A percentile compares a stretch with the other conserved stretches of the same genome.
Conservation (phyloP, 2,113 vertebrate genomes). For the Pangasianodon hypophthalmus region DNA sequence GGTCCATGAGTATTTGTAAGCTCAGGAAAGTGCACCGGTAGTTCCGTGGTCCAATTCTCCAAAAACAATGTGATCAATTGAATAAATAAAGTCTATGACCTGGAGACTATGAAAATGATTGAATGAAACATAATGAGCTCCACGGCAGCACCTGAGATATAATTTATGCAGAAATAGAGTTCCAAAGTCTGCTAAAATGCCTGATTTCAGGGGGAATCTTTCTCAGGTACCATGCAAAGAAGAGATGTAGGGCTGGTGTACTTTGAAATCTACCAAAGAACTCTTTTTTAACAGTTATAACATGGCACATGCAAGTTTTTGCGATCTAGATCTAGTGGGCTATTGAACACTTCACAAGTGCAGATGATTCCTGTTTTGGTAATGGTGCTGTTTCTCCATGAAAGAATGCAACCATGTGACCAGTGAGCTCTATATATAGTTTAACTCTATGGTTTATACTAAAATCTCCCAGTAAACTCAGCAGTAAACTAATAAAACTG, state of each 20-base stretch:
- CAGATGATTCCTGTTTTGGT: background rate
- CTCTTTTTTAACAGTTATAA: background rate
- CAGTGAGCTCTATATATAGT: too few relatives aligned
- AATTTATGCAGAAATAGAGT: background rate
- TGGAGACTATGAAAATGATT: background rate
- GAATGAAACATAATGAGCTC: background rate
- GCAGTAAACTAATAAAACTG: background rate
- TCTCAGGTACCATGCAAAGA: background rate
- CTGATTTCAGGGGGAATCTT: background rate
- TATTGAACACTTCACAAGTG: background rate
- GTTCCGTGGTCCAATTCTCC: background rate
- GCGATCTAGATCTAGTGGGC: background rate
- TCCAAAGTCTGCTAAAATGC: background rate
- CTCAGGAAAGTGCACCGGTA: background rate
- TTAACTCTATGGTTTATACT: too few relatives aligned
- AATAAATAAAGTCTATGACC: background rate
- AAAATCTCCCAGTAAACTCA: too few relatives aligned
- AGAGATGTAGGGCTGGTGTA: background rate
- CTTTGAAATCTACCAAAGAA: background rate
- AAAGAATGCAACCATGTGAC: too few relatives aligned
- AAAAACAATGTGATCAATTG: background rate
- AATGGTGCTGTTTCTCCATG: background rate
- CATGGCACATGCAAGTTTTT: background rate
- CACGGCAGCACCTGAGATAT: background rate
- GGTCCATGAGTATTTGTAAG: background rate